phyloP scores from a whole-genome alignment of 2,888 invertebrate genomes.

The Lottia gigantea region DNA sequence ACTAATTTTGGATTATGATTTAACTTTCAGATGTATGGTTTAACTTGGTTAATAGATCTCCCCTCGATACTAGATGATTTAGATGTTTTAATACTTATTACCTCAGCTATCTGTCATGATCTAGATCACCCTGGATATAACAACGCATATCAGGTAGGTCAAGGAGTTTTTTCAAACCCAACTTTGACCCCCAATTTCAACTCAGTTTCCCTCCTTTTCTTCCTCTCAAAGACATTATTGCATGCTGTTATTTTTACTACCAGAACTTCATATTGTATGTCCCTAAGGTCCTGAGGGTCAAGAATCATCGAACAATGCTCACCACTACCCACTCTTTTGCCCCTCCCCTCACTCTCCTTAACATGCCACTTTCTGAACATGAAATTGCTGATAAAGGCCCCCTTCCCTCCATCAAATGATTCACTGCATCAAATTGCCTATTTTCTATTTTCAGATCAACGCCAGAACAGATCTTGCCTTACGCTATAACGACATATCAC shows the following conservation, averaged over 20 bases:
- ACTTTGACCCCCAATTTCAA: too few relatives aligned
- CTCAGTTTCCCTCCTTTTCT: too few relatives aligned
- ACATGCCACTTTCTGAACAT: too few relatives aligned
- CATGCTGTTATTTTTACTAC: too few relatives aligned
- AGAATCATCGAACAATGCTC: too few relatives aligned
- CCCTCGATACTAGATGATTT: conserved; percentile 78
- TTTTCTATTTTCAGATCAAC: conserved; percentile 60
- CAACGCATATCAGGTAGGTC: conserved; percentile 65
- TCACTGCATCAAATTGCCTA: neutral
- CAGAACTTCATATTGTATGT: too few relatives aligned
- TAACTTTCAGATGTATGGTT: conserved; percentile 81
- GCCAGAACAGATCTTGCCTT: conserved; percentile 67
- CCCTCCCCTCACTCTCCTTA: too few relatives aligned
- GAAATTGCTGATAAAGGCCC: too few relatives aligned
- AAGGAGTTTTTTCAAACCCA: too few relatives aligned
- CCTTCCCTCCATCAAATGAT: neutral
- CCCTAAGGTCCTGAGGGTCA: too few relatives aligned
- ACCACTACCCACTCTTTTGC: too few relatives aligned
- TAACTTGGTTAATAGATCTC: conserved; percentile 80
- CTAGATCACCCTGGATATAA: conserved; percentile 68
- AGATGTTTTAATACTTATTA: conserved; percentile 76
- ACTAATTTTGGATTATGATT: neutral
- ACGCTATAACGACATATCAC: conserved; percentile 67
- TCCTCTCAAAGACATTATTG: too few relatives aligned
- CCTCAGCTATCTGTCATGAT: conserved; percentile 67